Evolutionary conservation across 2,888 invertebrate species (phyloP).

Genomic region (Rhagium mordax): DNA sequence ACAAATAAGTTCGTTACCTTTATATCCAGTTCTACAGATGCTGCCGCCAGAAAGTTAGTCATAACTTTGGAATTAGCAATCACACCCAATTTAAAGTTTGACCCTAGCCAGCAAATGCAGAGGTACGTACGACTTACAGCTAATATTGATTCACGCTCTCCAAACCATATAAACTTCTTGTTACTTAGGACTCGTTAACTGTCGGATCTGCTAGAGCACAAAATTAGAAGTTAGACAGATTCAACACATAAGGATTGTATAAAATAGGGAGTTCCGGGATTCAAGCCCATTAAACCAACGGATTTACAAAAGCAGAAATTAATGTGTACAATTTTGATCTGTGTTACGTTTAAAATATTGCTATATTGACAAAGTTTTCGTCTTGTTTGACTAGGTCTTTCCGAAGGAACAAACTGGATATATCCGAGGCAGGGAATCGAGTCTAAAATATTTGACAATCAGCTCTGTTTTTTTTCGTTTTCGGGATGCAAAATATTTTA

Average conservation of each 20-base stretch:
- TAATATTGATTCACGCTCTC: background rate
- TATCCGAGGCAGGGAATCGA: too few relatives aligned
- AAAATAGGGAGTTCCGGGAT: background rate
- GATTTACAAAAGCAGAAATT: too few relatives aligned
- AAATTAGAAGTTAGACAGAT: background rate
- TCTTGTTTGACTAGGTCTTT: too few relatives aligned
- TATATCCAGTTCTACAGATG: background rate
- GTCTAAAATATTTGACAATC: too few relatives aligned
- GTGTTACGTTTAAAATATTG: too few relatives aligned
- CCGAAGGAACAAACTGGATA: too few relatives aligned
- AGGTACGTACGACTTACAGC: background rate
- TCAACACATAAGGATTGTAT: background rate
- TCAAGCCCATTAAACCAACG: too few relatives aligned
- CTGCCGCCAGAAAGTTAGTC: background rate
- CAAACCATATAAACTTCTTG: background rate
- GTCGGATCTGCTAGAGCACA: background rate
- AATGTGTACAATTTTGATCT: too few relatives aligned
- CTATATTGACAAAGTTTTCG: too few relatives aligned
- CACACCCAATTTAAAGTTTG: background rate
- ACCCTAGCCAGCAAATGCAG: background rate
- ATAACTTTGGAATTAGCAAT: background rate
- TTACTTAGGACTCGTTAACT: background rate
- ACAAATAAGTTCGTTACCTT: background rate
- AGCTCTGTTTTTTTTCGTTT: too few relatives aligned
- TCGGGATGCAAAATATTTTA: too few relatives aligned